Evolutionary conservation across 2,888 invertebrate genomes (phyloP).

Genomic region (Hipparchia sbordonii): DNA sequence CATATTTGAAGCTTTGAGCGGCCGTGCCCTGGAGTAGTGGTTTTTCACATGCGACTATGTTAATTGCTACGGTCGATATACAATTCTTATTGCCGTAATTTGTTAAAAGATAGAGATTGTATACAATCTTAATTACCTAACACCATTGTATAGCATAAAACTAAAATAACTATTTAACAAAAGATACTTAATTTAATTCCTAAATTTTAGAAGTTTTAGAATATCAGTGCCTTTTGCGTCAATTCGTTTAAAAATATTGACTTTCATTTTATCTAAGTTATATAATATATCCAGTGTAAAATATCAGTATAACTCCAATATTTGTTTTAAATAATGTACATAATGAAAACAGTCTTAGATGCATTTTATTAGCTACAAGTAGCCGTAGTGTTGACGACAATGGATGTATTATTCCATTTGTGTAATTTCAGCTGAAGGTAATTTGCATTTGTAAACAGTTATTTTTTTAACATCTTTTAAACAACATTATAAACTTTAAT

Average conservation of each 20-base stretch:
- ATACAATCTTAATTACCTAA: too few species aligned
- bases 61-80: too few species aligned
- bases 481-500: neutral
- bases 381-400: neutral
- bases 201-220: neutral
- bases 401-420: neutral
- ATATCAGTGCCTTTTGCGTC: constrained; percentile 12
- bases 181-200: neutral
- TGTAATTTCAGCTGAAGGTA: neutral
- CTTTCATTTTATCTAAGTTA: neutral
- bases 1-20: too few species aligned
- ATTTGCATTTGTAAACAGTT: constrained; percentile 12
- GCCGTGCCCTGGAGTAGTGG: too few species aligned
- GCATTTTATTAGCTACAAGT: neutral
- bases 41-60: too few species aligned
- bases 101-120: too few species aligned
- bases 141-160: neutral
- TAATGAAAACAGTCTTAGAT: neutral
- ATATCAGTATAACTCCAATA: neutral
- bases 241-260: neutral
- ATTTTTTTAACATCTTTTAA: constrained; percentile 3
- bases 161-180: neutral
- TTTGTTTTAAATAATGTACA: constrained; percentile 1
- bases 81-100: too few species aligned
- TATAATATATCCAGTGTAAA: constrained; percentile 1